phyloP scores from a whole-genome alignment of 2,113 vertebrate genomes.

The Pterophyllum scalare region DNA sequence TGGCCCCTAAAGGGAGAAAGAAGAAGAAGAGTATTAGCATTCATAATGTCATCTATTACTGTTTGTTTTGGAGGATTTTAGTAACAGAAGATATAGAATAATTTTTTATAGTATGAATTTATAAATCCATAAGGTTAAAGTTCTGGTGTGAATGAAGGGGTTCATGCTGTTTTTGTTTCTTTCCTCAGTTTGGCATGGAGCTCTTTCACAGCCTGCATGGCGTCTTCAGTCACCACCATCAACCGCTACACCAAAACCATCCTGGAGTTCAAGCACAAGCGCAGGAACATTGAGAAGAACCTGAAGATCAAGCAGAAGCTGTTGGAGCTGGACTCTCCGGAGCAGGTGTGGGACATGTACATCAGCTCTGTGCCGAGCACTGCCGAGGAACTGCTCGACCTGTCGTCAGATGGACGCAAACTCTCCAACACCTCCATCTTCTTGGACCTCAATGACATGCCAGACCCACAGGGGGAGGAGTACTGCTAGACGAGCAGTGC shows the following conservation, averaged over 20 bases:
- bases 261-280: slow-evolving; percentile 91
- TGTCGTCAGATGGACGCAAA: slow-evolving; percentile 76
- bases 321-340: slow-evolving; percentile 81
- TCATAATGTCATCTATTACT: no score
- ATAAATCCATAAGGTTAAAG: not conserved
- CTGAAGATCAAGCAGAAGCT: slow-evolving; percentile 87
- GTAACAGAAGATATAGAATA: not conserved
- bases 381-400: slow-evolving; percentile 81
- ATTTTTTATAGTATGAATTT: not conserved
- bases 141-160: not conserved
- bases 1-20: no score
- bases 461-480: slow-evolving; percentile 75
- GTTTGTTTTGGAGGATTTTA: no score
- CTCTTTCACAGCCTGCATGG: slow-evolving; percentile 93
- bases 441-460: slow-evolving; percentile 78
- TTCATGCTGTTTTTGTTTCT: not conserved
- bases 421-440: slow-evolving; percentile 83
- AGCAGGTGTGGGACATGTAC: slow-evolving; percentile 89
- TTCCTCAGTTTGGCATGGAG: slow-evolving; percentile 89
- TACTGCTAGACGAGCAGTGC: slow-evolving; percentile 67
- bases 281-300: slow-evolving; percentile 87
- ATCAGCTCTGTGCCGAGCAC: slow-evolving; percentile 86
- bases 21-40: no score
- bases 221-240: slow-evolving; percentile 87
- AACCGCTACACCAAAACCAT: slow-evolving; percentile 91